These are phyloP conservation scores for Odontomyia ornata DNA, from an alignment of 2,888 invertebrate genomes.

Conservation along the genomic window DNA sequence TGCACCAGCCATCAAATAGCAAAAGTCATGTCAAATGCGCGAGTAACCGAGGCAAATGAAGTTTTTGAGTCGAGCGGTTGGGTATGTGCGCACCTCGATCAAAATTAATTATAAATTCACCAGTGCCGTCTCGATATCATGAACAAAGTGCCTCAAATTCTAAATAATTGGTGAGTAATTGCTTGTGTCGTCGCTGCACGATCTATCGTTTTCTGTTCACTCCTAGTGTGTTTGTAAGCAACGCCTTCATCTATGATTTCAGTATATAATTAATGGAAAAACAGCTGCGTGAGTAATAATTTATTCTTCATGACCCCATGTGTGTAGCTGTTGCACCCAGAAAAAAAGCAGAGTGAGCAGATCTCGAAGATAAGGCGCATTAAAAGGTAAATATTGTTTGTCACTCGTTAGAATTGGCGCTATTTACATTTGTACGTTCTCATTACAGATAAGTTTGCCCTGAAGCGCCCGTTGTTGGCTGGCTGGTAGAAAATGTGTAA, in stretches of 20 bases:
- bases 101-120: background rate
- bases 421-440: slow-evolving; percentile 6
- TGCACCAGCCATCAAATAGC: background rate
- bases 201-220: background rate
- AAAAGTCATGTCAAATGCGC: background rate
- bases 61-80: background rate
- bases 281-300: background rate
- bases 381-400: slow-evolving; percentile 21
- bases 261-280: background rate
- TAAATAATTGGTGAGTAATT: slow-evolving; percentile 36
- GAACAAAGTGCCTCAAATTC: slow-evolving; percentile 25
- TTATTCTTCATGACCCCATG: background rate
- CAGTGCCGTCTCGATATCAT: slow-evolving; percentile 5
- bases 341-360: background rate
- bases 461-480: background rate
- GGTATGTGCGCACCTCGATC: background rate
- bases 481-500: slow-evolving; percentile 1
- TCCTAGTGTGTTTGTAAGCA: background rate
- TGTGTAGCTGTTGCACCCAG: background rate
- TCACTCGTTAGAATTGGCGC: slow-evolving; percentile 9
- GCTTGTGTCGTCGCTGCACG: background rate
- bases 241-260: slow-evolving; percentile 27
- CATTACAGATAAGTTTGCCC: background rate
- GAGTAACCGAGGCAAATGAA: background rate
- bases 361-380: background rate